Evolutionary conservation across 2,888 invertebrate species (phyloP), one percentile per base, ranked within the genome.

Genomic region (Himalopsyche tibetana): DNA sequence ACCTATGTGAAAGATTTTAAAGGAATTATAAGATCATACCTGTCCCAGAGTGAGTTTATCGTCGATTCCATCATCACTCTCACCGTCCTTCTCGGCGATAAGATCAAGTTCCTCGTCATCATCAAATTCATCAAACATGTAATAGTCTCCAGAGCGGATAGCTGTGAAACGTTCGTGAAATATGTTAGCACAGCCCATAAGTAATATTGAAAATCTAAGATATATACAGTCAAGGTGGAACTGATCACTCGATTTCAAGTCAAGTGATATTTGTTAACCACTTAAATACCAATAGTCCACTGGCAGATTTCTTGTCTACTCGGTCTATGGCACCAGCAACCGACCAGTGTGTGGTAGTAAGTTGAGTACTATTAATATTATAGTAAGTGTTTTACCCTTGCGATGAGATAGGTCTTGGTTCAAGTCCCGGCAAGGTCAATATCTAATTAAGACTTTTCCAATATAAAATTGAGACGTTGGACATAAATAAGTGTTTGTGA

Each of bases 91-190:
- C 9, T 95, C 94, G 0, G 94, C 94, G 55, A 94, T 93, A 40
- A 95, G 89, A 89, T 95, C 96, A 89, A 95, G 90, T 88, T 96
- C 94, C 74, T 96, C 96, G 86, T 96, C 96, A 89, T 97, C 96
- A 90, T 96, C 96, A 90, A 97, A 95, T 89, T 99, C 98, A 90
- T 99, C 99, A 93, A 99, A 99, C 98, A 99, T 98, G 93, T 99
- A 99, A 93, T 99, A 99, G 93, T 99, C 99, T 28, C 99, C 99
- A 87, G 99, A 99, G 83, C 99, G 96, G 87, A 99, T 96, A 83
- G 99, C 99, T 99, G 93, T 91, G 92, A 91, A 89, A 89, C 88
- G 89, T 82, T 80, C 74, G 80, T 40, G 38, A 42, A 82, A 83
- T 36, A 55, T 38, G 40, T 84, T 81, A 84, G 40, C 19, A 51